Base-by-base conservation (phyloP, 1,140 invertebrate genomes). In the Propsilocerus akamusi region DNA sequence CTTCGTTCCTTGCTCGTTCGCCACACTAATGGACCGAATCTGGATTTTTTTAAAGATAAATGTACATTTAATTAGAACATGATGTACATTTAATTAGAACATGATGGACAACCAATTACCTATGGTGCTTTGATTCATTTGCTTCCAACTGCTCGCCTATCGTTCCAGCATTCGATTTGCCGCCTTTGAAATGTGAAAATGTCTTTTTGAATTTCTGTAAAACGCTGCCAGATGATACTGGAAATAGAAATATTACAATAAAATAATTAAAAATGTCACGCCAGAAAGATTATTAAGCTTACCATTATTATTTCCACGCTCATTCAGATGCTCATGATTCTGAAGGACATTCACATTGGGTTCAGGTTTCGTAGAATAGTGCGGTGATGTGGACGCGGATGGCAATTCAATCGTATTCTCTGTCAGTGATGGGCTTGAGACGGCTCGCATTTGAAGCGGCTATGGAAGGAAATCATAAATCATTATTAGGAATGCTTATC, bases 161-260 rank as follows among this genome's bases (percentile, higher is more conserved):
- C 71, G 54, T 65, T 70, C 25, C 17, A 34, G 46, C 10, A 17
- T 47, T 10, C 7, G 51, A 26, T 25, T 25, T 28, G 24, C 46
- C 46, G 8, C 37, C 28, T 17, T 61, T 62, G 20, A 64, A 62
- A 49, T 63, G 58, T 28, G 77, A 78, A 54, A 82, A 77, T 52
- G 77, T 81, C 57, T 81, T 80, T 24, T 77, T 69, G 58, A 82
- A 81, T 62, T 80, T 81, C 56, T 80, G 76, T 32, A 82, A 59
- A 20, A 81, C 75, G 57, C n/a, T n/a, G n/a, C 77, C 62, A 7
- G 48, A 28, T 34, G 28, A 49, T 12, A 7, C 34, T 41, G 17
- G 11, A 41, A 41, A 5, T 20, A 5, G 8, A 3, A 8, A 17
- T 17, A 5, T 41, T 7, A 20, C 22, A 7, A 41, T n/a, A n/a